Evolutionary conservation across 2,797 vertebrate species (phyloP), one percentile per base, ranked within the genome.

Genomic region (Oreonectes daqikongensis): DNA sequence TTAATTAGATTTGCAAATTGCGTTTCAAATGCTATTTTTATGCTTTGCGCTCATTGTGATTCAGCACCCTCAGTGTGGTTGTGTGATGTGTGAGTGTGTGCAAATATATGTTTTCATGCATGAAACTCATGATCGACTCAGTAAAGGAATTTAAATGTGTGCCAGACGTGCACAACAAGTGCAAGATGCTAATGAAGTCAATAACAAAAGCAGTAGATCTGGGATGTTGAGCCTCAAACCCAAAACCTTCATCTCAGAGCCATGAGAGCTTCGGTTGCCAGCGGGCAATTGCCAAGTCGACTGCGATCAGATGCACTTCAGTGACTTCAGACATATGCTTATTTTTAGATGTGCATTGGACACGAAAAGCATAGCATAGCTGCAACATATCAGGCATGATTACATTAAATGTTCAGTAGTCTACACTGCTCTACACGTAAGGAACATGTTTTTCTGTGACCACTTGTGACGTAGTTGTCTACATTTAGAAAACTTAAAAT

Each of bases 271-370:
- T 40, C 77, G 72, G 64, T 55, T 44, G 85, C 85, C 80, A 63
- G 72, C 80, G 85, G 87, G 69, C 85, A 83, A 87, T 84, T 68
- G 87, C 83, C 28, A 86, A 86, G 84, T 89, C 86, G 87, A 72
- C 86, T 83, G 53, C 84, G 82, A 64, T 78, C 80, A 82, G 79
- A 72, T 79, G 78, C 66, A 78, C 86, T 81, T 75, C 22, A 72
- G 66, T 86, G 73, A 55, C 55, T 79, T 55, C 66, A 72, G 75
- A 53, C 73, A 50, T 80, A 83, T 57, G 80, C 83, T 88, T 90
- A 89, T 91, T 90, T 91, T 83, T 89, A 86, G 87, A 79, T 82
- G 71, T 78, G 81, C 64, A 24, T 84, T 67, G 69, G 78, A 87
- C 85, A 79, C 83, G 84, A 83, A 82, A 84, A 8, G 77, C 75